Evolutionary conservation across 2,113 vertebrate genomes (phyloP), one percentile per base, ranked within the genome.

Genomic region (Oryzias melastigma): DNA sequence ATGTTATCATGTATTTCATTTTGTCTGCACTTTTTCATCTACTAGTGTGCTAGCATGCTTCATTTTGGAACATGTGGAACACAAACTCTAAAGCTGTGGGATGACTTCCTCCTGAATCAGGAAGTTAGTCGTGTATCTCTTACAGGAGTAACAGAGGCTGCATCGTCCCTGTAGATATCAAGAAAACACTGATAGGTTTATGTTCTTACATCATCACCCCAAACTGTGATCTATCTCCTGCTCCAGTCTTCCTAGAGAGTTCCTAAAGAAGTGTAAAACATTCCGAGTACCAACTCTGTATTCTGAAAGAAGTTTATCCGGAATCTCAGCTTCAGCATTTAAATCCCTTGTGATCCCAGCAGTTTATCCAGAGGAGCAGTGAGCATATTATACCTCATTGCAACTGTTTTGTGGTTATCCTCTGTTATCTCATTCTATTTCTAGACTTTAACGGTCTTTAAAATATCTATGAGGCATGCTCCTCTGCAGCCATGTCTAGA

Each of bases 1-100:
- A 46, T 65, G 22, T 66, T 66, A 52, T 74, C 72, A 58, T 78
- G 78, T 44, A 72, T 77, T 78, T 75, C 83, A 78, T 81, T 77
- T 68, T 48, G 14, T 44, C 72, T 53, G 57, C 72, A 76, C 64
- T 25, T 49, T 67, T 68, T 25, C 56, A 54, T 43, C 50, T 60
- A 81, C 80, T 78, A 60, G 70, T 83, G 67, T 65, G 71, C 51
- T 73, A 64, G 43, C 57, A 52, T 67, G 52, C 68, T 64, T 52
- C 66, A n/a, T 46, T 72, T 86, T 82, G 85, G 80, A 89, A 54
- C 82, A 61, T 89, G 85, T 87, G 87, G 86, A 86, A 83, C 85
- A 82, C 78, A 58, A 69, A 58, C 64, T 43, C 65, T 71, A 73
- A 73, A 80, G 73, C 78, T 52, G 71, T 71, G 75, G 74, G 82